Base-by-base conservation (phyloP, 2,888 invertebrate genomes). In the Orthosia cruda region DNA sequence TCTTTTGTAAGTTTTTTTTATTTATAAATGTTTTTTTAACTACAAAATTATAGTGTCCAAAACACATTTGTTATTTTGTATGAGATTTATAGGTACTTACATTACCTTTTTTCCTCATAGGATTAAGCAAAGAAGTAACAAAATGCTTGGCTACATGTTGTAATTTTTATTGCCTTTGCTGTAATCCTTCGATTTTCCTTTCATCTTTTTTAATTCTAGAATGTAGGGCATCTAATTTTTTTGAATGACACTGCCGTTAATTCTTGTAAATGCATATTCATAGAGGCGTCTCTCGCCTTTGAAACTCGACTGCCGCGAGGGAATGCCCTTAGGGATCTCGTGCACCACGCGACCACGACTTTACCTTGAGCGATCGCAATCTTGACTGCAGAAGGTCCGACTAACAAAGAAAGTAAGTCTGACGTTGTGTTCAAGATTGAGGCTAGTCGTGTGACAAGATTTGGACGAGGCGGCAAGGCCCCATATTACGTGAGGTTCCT, bases 1-100 rank as follows among this genome's bases (percentile, higher is more conserved):
- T 99, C 99, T 49, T 99, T 99, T 97, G 99, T 99, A 94, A 97
- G 98, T 97, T 15, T 20, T 49, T 15, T 66, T 63, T 32, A 32
- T 32, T 32, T 32, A 32, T 32, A 32, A 32, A 32, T 32, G 32
- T 4, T 32, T 3, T 32, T 32, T n/a, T 32, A 0, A 32, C 32
- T 32, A 32, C 32, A 32, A 32, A 32, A 32, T 32, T 32, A 32
- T 32, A 32, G 4, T 32, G 2, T 4, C 4, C 32, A 32, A 32
- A 32, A 32, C 2, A 32, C 32, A 26, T 26, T 26, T 26, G 32
- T 32, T 32, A 32, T 32, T 32, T 32, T 32, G 32, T 32, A 7
- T 7, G 32, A 32, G 32, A 32, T 7, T 32, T 32, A 7, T 32
- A 32, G 32, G 32, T 32, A 32, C 32, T 32, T 7, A 32, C 32